phyloP scores from a whole-genome alignment of 1,140 invertebrate species.

The Caerostris extrusa region DNA sequence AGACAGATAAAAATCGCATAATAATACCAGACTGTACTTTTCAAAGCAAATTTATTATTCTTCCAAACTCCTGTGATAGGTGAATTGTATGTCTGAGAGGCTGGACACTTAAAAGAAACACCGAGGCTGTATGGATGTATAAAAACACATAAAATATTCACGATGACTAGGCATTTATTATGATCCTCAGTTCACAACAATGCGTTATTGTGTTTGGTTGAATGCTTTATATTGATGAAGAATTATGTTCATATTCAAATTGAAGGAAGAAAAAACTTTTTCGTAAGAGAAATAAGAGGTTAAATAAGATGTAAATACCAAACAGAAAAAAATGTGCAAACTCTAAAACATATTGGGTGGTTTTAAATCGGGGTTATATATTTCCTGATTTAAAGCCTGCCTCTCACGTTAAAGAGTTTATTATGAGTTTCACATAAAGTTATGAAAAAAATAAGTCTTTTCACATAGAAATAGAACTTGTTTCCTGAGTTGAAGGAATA shows the following conservation, averaged over 20 bases:
- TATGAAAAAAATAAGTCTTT: background rate
- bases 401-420: background rate
- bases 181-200: conserved; percentile 23
- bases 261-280: background rate
- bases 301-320: background rate
- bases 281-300: conserved; percentile 17
- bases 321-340: background rate
- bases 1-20: conserved; percentile 38
- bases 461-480: background rate
- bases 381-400: background rate
- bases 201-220: conserved; percentile 39
- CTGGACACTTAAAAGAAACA: conserved; percentile 29
- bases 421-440: background rate
- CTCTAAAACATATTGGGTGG: background rate
- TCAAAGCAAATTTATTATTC: conserved; percentile 36
- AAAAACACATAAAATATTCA: conserved; percentile 48
- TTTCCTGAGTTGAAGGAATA: background rate
- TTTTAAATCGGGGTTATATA: background rate
- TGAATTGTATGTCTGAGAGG: conserved; percentile 32
- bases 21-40: conserved; percentile 1
- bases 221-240: background rate
- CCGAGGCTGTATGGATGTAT: background rate
- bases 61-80: conserved; percentile 14
- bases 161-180: background rate
- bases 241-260: background rate